phyloP scores from a whole-genome alignment of 2,797 vertebrate species.

The Coregonus ussuriensis region DNA sequence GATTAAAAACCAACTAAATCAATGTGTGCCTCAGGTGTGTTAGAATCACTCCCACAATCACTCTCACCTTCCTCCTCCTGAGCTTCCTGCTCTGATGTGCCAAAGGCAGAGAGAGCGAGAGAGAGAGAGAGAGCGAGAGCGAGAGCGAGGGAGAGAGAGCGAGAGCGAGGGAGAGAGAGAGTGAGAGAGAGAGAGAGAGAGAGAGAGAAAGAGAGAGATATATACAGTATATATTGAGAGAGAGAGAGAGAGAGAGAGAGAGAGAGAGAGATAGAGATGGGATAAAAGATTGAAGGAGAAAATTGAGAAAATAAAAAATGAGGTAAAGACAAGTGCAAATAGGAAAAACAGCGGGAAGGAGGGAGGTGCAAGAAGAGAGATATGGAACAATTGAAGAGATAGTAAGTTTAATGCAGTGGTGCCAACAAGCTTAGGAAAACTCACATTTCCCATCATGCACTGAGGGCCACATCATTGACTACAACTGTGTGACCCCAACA shows the following conservation, averaged over 20 bases:
- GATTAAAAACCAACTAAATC: too few species aligned
- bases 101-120: not conserved
- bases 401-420: slow-evolving; percentile 8
- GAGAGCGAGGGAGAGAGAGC: not conserved
- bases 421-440: not conserved
- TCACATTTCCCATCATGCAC: slow-evolving; percentile 14
- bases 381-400: slow-evolving; percentile 14
- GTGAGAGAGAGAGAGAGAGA: too few species aligned
- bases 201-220: too few species aligned
- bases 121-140: not conserved
- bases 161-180: not conserved
- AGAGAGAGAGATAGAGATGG: not conserved
- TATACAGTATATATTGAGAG: too few species aligned
- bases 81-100: not conserved
- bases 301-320: not conserved
- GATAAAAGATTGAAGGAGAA: slow-evolving; percentile 4
- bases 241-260: too few species aligned
- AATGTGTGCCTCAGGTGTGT: not conserved
- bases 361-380: not conserved
- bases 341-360: not conserved
- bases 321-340: not conserved
- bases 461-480: not conserved
- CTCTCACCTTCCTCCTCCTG: not conserved
- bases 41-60: not conserved
- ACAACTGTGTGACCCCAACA: not conserved